Evolutionary conservation across 1,140 invertebrate genomes (phyloP), one percentile per base, ranked within the genome.

Genomic region (Lordiphosa stackelbergi): DNA sequence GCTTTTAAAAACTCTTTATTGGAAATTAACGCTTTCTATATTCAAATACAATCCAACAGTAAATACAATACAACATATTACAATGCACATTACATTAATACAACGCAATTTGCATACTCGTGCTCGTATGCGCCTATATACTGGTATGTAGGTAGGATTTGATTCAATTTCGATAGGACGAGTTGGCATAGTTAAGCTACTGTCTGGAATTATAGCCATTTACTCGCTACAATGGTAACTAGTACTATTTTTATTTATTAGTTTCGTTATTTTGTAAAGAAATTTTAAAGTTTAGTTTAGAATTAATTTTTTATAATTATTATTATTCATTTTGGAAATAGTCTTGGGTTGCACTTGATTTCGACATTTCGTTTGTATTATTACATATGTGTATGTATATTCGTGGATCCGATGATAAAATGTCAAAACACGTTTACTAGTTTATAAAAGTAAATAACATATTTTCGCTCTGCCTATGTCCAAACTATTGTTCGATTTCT

Each of bases 11-110:
- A 71, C 77, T 71, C 47, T 81, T 79, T 81, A 81, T 81, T 75
- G 57, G 58, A 81, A 81, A 77, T 79, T 59, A 83, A 83, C 77
- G 65, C 58, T 38, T 73, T 83, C 77, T 83, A 83, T 84, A 75
- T 75, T 75, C 70, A 83, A 84, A 81, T 79, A 79, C 73, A 84
- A 73, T 77, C 71, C 83, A 85, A 85, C 81, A 83, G 68, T 85
- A 71, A 85, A 85, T 85, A 85, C 72, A 81, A 84, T 64, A 83
- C 63, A 81, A 83, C 66, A 81, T 69, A 83, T 77, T 75, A 64
- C 65, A 83, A 83, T 68, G 66, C 77, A 81, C 77, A 81, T 72
- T 81, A 68, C 75, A 79, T 66, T 69, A 69, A 55, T 77, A 53
- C 65, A 60, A 75, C 51, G 41, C 40, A 61, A 37, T 77, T 48